Evolutionary conservation across 2,113 vertebrate species (phyloP), one percentile per base, ranked within the genome.

Genomic region (Nicator chloris): DNA sequence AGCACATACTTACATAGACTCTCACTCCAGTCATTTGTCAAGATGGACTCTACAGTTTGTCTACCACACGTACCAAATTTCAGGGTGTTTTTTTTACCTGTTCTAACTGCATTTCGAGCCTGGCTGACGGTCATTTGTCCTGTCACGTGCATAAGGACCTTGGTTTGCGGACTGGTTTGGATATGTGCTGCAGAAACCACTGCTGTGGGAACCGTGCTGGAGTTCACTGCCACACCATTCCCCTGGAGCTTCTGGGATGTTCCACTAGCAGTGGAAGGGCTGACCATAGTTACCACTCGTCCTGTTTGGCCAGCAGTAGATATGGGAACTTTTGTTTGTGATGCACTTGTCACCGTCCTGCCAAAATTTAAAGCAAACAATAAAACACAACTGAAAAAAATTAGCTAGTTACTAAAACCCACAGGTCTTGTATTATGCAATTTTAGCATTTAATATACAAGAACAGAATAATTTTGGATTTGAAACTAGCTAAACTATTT

Each of bases 71-170:
- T 5, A 31, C 40, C 18, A 77, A 56, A 30, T 13, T 45, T 30
- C 3, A 2, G 3, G 6, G 11, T 4, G 0, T 7, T 39, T 63
- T 40, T 82, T 95, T 91, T 98, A 99, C 99, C 99, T 98, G 99
- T 99, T 95, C 99, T 97, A 93, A 98, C 99, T 5, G 98, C 98
- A 45, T 98, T 99, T 87, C 99, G 99, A 86, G 99, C 99, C 97
- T 99, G 99, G 96, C 98, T 99, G 72, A 99, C 99, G 1, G 99
- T 99, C 99, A 99, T 99, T 97, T 99, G 99, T 40, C 99, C 98
- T 13, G 97, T 98, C 97, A 99, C 97, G 0, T 99, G 99, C 98
- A 99, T 94, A 22, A 99, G 97, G 81, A 98, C 98, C 97, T 99
- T 99, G 10, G 99, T 98, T 97, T 99, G 99, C 0, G 99, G 99